A percentile compares a stretch with the other conserved stretches of the same genome.
Evolutionary conservation across 1,140 invertebrate genomes (phyloP).

Genomic region (Macrotrachela quadricornifera): DNA sequence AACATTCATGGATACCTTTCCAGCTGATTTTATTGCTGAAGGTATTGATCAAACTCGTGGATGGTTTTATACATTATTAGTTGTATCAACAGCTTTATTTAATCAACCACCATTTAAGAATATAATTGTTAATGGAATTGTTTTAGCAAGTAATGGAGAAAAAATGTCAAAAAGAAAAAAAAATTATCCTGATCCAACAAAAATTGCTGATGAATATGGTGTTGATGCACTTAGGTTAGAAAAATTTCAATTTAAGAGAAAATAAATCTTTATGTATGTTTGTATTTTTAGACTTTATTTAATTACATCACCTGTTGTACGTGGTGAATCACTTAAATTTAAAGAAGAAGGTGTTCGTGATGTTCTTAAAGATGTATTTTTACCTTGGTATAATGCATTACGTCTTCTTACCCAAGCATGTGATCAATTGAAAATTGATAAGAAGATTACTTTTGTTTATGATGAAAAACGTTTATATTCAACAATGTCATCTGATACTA

Average conservation of each 20-base stretch:
- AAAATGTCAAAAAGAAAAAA: constrained; percentile 98
- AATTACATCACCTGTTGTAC: constrained; percentile 90
- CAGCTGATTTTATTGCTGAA: constrained; percentile 98
- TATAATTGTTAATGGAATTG: constrained; percentile 77
- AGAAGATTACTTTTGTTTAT: constrained; percentile 1
- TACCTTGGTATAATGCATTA: constrained; percentile 98
- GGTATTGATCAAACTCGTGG: constrained; percentile 96
- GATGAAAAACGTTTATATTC: background rate
- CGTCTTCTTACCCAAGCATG: constrained; percentile 81
- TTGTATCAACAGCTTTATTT: constrained; percentile 85
- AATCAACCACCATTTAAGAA: constrained; percentile 92
- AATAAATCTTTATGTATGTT: constrained; percentile 34
- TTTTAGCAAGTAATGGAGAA: constrained; percentile 74
- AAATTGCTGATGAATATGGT: constrained; percentile 74
- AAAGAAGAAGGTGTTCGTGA: constrained; percentile 89
- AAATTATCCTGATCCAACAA: constrained; percentile 89
- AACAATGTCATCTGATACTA: constrained; percentile 28
- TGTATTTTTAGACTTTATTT: no score
- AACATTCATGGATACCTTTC: constrained; percentile 77
- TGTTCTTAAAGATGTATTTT: constrained; percentile 85
- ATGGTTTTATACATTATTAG: constrained; percentile 80
- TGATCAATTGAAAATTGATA: constrained; percentile 51
- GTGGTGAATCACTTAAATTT: constrained; percentile 82
- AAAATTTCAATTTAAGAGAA: background rate
- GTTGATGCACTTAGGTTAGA: constrained; percentile 66